These are phyloP conservation scores for Orchesella flavescens DNA, from an alignment of 2,888 invertebrate species.

Conservation along the genomic window DNA sequence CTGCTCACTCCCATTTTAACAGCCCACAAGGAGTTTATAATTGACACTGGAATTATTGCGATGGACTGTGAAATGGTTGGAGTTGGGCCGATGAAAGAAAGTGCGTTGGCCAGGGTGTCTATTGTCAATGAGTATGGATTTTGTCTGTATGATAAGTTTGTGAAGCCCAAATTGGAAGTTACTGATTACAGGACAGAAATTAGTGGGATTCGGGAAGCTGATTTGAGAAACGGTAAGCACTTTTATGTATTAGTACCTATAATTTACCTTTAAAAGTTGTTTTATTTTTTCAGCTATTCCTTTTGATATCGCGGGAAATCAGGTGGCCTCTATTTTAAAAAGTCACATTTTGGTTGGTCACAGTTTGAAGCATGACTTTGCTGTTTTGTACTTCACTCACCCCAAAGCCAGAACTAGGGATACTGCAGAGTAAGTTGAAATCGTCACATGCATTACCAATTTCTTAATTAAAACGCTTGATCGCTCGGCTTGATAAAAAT, in stretches of 20 bases:
- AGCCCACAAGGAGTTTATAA: conserved; percentile 48
- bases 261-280: background rate
- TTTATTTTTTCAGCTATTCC: conserved; percentile 40
- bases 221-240: conserved; percentile 82
- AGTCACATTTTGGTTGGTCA: conserved; percentile 89
- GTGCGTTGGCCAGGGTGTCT: conserved; percentile 90
- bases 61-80: conserved; percentile 99
- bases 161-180: conserved; percentile 83
- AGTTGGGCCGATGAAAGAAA: conserved; percentile 84
- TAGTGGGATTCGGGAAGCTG: conserved; percentile 87
- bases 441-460: too few species aligned
- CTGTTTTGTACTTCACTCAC: conserved; percentile 86
- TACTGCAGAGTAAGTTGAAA: conserved; percentile 76
- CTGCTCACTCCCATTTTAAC: conserved; percentile 51
- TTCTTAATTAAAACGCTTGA: too few species aligned
- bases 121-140: conserved; percentile 88
- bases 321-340: conserved; percentile 77
- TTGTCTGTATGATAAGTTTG: conserved; percentile 89
- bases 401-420: conserved; percentile 85
- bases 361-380: conserved; percentile 87
- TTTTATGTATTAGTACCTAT: too few species aligned
- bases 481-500: too few species aligned
- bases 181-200: conserved; percentile 88
- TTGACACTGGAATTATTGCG: conserved; percentile 77
- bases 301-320: conserved; percentile 32